Evolutionary conservation across 2,888 invertebrate genomes (phyloP).

Genomic region (Ditylenchus weischeri): DNA sequence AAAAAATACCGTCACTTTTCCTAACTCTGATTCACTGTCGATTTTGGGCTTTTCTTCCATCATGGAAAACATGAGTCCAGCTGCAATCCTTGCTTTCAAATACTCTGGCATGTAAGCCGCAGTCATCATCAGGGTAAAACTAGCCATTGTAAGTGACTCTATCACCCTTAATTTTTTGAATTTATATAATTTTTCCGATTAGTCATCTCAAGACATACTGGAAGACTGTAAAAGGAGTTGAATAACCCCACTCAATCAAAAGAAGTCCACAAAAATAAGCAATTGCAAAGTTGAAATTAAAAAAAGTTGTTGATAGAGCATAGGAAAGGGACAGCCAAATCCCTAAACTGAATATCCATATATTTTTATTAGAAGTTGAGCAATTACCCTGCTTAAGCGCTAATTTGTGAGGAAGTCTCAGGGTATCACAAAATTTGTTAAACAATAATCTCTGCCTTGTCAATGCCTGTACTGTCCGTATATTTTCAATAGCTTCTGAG

Average conservation of each 20-base stretch:
- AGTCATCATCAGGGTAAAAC: conserved; percentile 21
- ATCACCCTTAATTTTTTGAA: conserved; percentile 24
- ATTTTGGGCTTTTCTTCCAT: conserved; percentile 28
- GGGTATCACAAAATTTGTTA: conserved; percentile 20
- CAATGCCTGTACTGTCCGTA: conserved; percentile 33
- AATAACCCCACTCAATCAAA: conserved; percentile 19
- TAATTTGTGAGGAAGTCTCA: conserved; percentile 24
- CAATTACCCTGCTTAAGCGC: conserved; percentile 21
- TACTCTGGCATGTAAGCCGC: conserved; percentile 35
- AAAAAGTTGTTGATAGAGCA: conserved; percentile 16
- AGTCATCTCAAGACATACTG: conserved; percentile 18
- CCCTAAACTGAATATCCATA: conserved; percentile 19
- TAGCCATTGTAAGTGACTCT: conserved; percentile 32
- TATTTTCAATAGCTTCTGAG: conserved; percentile 34
- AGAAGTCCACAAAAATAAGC: conserved; percentile 28
- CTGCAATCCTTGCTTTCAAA: conserved; percentile 28
- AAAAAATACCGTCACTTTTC: conserved; percentile 12
- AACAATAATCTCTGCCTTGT: conserved; percentile 27
- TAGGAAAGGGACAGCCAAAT: conserved; percentile 42
- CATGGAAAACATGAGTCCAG: conserved; percentile 34
- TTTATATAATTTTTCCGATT: background rate
- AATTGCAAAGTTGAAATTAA: conserved; percentile 24
- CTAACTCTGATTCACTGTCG: conserved; percentile 25
- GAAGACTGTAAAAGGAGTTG: conserved; percentile 30
- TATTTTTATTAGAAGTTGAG: background rate